phyloP scores from a whole-genome alignment of 2,888 invertebrate genomes.

The Chrysolina americana region DNA sequence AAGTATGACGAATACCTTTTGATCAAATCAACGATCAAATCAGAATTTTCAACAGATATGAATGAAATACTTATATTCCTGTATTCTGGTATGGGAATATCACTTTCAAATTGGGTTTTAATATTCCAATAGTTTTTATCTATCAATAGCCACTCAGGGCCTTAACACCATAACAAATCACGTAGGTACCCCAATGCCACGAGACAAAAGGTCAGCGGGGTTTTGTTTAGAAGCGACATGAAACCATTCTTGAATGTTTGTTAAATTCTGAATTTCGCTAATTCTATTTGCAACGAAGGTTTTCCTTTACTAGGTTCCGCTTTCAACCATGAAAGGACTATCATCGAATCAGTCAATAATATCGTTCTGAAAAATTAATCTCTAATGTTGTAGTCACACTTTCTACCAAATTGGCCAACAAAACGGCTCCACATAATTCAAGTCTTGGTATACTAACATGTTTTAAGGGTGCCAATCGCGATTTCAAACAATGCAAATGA shows the following conservation, averaged over 20 bases:
- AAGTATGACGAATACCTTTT: constrained; percentile 6
- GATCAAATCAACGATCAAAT: neutral
- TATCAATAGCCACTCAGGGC: constrained; percentile 11
- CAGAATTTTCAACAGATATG: constrained; percentile 9
- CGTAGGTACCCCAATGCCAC: constrained; percentile 1
- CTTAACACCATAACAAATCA: neutral
- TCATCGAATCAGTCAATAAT: constrained; percentile 24
- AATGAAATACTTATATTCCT: constrained; percentile 4
- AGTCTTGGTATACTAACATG: constrained; percentile 22
- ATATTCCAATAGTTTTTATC: constrained; percentile 1
- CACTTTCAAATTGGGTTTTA: neutral
- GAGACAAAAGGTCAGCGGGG: constrained; percentile 3
- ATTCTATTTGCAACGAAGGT: neutral
- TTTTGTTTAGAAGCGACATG: constrained; percentile 4
- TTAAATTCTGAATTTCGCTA: constrained; percentile 5
- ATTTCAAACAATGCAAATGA: constrained; percentile 12
- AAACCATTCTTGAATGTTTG: neutral
- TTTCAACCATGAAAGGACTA: constrained; percentile 9
- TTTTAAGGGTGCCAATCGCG: constrained; percentile 19
- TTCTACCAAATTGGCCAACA: constrained; percentile 17
- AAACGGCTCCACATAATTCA: constrained; percentile 25
- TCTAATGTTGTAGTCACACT: neutral
- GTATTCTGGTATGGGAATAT: neutral
- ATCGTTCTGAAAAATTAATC: constrained; percentile 8
- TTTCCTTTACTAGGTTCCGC: constrained; percentile 3